A percentile compares a stretch with the other conserved stretches of the same genome.
These are phyloP conservation scores for Dorcus hopei DNA, from an alignment of 2,888 invertebrate genomes.

Conservation along the genomic window DNA sequence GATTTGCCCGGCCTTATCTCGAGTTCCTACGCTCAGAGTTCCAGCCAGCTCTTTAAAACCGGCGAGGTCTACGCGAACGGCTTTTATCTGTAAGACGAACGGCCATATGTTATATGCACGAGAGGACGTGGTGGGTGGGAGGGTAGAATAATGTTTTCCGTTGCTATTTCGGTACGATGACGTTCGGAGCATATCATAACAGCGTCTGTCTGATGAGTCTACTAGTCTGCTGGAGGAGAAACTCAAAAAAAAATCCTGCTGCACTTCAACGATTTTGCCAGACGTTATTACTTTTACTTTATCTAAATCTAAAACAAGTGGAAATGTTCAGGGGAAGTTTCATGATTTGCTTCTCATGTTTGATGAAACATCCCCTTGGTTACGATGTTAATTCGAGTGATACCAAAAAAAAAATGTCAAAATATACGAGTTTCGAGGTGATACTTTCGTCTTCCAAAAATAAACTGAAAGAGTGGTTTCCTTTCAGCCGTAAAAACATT, in stretches of 20 bases:
- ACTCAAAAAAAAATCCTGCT: constrained; percentile 4
- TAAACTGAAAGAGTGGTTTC: too few relatives aligned
- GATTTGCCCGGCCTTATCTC: too few relatives aligned
- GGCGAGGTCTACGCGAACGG: constrained; percentile 1
- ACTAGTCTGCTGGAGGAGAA: constrained; percentile 1
- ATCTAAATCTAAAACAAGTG: too few relatives aligned
- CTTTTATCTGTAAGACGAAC: constrained; percentile 8
- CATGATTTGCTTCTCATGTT: too few relatives aligned
- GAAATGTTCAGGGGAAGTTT: not conserved
- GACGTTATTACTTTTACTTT: not conserved
- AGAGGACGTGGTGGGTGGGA: constrained; percentile 20
- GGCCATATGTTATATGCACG: constrained; percentile 15
- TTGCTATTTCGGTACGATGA: constrained; percentile 25
- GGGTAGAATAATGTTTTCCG: constrained; percentile 24
- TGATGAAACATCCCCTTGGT: too few relatives aligned
- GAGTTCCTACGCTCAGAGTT: too few relatives aligned
- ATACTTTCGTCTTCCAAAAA: too few relatives aligned
- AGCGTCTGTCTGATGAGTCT: constrained; percentile 13
- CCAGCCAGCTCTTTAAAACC: too few relatives aligned
- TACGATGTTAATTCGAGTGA: too few relatives aligned
- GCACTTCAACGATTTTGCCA: not conserved
- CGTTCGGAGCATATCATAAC: constrained; percentile 15
- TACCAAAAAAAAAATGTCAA: too few relatives aligned
- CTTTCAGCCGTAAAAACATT: too few relatives aligned
- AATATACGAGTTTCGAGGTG: too few relatives aligned